Conservation (phyloP, 2,113 vertebrate genomes). For the Dromas ardeola region DNA sequence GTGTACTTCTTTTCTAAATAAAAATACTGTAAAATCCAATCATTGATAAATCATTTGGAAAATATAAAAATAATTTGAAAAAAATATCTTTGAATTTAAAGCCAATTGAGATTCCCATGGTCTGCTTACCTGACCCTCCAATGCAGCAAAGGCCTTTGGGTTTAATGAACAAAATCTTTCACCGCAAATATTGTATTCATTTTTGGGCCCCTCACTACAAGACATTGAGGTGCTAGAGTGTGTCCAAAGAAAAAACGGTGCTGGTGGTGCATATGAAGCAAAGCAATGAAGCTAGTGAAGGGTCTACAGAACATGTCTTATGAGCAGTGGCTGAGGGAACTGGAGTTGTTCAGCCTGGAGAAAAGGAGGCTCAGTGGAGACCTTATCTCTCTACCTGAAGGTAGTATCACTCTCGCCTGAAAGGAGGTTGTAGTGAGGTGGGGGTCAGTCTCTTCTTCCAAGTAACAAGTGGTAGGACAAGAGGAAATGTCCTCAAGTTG, state of each 20-base stretch:
- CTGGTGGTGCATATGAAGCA: background rate
- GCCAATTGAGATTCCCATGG: background rate
- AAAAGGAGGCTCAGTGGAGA: background rate
- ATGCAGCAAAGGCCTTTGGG: background rate
- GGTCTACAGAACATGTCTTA: background rate
- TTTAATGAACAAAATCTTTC: background rate
- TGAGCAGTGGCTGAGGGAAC: background rate
- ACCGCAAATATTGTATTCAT: background rate
- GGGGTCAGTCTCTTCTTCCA: background rate
- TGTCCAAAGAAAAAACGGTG: background rate
- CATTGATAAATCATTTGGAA: background rate
- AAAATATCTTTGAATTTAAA: background rate
- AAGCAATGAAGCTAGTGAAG: background rate
- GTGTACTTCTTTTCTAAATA: background rate
- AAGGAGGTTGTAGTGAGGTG: no score
- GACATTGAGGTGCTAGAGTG: background rate
- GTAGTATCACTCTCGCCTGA: background rate
- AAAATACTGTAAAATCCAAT: background rate
- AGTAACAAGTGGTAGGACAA: fast-evolving
- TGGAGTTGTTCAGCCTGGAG: background rate
- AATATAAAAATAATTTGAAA: background rate
- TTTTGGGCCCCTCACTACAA: background rate
- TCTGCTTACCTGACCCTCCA: background rate
- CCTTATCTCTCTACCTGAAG: background rate
- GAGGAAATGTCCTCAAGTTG: background rate